phyloP scores from a whole-genome alignment of 2,888 invertebrate species.

The Drosophila anomalipes region DNA sequence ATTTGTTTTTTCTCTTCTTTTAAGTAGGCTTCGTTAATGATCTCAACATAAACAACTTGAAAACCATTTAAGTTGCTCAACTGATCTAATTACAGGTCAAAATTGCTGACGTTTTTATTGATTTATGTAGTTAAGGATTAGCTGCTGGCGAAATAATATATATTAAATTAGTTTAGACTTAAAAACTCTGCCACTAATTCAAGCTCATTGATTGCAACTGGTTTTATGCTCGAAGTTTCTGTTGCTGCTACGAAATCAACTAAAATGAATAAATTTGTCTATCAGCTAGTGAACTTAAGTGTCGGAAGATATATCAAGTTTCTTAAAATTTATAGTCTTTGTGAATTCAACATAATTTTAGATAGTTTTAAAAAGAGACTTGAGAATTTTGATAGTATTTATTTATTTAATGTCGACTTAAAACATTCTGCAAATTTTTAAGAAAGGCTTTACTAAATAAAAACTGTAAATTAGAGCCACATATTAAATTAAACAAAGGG shows the following conservation, averaged over 20 bases:
- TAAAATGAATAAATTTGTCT: background rate
- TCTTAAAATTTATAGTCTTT: background rate
- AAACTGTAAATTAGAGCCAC: background rate
- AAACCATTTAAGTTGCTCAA: slow-evolving; percentile 7
- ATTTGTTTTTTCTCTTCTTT: slow-evolving; percentile 8
- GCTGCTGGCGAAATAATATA: background rate
- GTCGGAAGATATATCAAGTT: too few species aligned
- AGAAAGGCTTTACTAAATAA: background rate
- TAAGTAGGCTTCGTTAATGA: slow-evolving; percentile 30
- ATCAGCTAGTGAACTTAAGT: background rate
- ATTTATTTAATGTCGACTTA: background rate
- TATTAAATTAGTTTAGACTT: background rate
- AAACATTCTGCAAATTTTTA: accelerated
- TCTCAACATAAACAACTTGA: slow-evolving; percentile 12
- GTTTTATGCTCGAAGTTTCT: slow-evolving; percentile 10
- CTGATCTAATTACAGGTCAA: background rate
- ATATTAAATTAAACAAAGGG: background rate
- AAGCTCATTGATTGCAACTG: background rate
- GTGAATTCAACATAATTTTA: background rate
- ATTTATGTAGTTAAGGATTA: background rate
- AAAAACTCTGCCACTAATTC: background rate
- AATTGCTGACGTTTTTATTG: background rate
- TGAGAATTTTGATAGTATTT: background rate
- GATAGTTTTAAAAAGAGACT: background rate
- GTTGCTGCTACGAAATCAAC: background rate